A percentile compares a stretch with the other conserved stretches of the same genome.
Evolutionary conservation across 2,797 vertebrate species (phyloP).

Genomic region (Pempheris klunzingeri): DNA sequence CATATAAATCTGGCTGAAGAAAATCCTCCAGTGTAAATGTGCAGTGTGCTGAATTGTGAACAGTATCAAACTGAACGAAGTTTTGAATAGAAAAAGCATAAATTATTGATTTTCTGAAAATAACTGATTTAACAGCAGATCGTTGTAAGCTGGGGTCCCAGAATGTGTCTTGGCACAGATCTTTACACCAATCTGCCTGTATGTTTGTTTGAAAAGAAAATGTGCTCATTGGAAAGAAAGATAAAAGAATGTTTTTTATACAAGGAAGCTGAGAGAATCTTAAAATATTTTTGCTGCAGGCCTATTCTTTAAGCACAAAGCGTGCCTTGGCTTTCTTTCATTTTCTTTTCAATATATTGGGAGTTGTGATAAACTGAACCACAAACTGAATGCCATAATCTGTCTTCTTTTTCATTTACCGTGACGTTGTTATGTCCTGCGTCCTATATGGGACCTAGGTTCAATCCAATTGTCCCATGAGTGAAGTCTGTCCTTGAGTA

Average conservation of each 20-base stretch:
- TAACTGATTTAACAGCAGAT: constrained; percentile 45
- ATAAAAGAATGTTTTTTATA: constrained; percentile 8
- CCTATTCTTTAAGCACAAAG: constrained; percentile 9
- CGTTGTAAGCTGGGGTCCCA: constrained; percentile 25
- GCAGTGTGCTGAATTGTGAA: neutral
- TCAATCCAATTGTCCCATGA: neutral
- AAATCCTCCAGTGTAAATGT: constrained; percentile 2
- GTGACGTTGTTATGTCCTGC: no score
- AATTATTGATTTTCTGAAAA: constrained; percentile 41
- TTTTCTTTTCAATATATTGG: neutral
- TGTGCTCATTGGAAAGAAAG: constrained; percentile 19
- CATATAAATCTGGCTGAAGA: constrained; percentile 26
- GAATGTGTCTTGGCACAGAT: constrained; percentile 20
- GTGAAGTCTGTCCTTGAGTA: constrained; percentile 39
- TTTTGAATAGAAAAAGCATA: constrained; percentile 24
- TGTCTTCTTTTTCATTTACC: no score
- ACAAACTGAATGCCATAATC: neutral
- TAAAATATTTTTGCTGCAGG: constrained; percentile 23
- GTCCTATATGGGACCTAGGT: no score
- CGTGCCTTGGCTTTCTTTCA: neutral
- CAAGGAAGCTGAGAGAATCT: constrained; percentile 12
- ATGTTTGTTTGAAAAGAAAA: constrained; percentile 46
- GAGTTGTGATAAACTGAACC: neutral
- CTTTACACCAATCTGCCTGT: constrained; percentile 31
- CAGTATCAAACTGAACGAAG: neutral